Evolutionary conservation across 1,140 invertebrate species (phyloP).

Genomic region (Aporrectodea caliginosa): DNA sequence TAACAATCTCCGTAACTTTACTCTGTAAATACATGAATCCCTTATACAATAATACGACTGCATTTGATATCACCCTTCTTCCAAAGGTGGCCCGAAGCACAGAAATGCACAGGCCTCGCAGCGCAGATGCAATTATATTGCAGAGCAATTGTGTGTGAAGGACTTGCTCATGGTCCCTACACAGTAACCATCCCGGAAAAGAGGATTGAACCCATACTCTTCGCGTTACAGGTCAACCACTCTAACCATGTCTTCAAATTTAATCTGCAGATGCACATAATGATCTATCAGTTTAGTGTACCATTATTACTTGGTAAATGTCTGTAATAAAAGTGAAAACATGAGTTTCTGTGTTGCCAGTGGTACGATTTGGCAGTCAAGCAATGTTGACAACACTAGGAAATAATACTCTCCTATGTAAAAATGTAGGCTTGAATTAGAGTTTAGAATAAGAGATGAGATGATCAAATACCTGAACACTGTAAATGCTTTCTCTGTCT

Average conservation of each 20-base stretch:
- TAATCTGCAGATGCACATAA: too few relatives aligned
- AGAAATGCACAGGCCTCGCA: background rate
- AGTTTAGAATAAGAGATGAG: too few relatives aligned
- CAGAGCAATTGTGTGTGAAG: background rate
- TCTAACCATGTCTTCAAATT: too few relatives aligned
- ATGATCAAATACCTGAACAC: background rate
- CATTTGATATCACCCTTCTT: background rate
- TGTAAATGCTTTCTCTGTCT: background rate
- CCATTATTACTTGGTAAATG: background rate
- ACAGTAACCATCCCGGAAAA: background rate
- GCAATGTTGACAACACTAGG: background rate
- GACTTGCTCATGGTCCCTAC: background rate
- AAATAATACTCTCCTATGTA: background rate
- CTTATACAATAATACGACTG: background rate
- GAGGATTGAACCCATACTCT: background rate
- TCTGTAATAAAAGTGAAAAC: background rate
- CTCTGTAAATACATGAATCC: constrained; percentile 20
- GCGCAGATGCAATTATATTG: background rate
- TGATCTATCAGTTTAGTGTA: too few relatives aligned
- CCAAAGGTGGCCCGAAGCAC: too few relatives aligned
- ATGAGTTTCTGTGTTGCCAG: background rate
- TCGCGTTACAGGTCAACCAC: too few relatives aligned
- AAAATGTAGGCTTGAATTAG: too few relatives aligned
- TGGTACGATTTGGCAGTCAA: background rate
- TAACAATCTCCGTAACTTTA: constrained; percentile 21